Percentiles rank a stretch among this genome's conserved stretches.
Evolutionary conservation across 1,140 invertebrate genomes (phyloP).

Genomic region (Bathynomus jamesi): DNA sequence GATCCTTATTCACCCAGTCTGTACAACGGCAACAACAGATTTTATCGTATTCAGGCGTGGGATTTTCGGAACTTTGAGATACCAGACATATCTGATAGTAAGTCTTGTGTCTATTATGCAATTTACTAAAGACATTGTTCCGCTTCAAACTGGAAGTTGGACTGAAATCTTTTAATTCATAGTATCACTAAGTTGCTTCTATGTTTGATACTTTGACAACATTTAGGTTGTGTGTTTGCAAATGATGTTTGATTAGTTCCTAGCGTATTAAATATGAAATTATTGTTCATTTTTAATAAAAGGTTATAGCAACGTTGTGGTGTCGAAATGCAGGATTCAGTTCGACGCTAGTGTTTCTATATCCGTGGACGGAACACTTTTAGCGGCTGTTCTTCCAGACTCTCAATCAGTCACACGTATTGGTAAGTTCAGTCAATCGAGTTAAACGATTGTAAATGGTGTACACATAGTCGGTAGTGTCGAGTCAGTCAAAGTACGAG

Average conservation of each 20-base stretch:
- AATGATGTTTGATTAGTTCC: no score
- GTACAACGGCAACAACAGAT: conserved; percentile 29
- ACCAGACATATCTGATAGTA: conserved; percentile 66
- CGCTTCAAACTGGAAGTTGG: no score
- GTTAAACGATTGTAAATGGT: no score
- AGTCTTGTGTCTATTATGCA: conserved; percentile 37
- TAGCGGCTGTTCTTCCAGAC: conserved; percentile 64
- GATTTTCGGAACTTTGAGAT: conserved; percentile 62
- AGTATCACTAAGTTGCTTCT: no score
- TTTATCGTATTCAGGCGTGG: conserved; percentile 74
- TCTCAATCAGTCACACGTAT: conserved; percentile 53
- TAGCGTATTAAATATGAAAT: no score
- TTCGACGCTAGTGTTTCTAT: conserved; percentile 81
- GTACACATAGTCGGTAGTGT: no score
- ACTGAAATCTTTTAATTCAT: no score
- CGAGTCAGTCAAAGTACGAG: no score
- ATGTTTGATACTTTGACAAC: no score
- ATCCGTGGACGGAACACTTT: conserved; percentile 65
- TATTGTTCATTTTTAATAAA: conserved; percentile 37
- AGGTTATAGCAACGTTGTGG: conserved; percentile 68
- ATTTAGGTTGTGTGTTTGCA: no score
- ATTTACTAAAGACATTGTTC: no score
- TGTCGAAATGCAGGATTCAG: conserved; percentile 71
- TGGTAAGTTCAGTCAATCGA: conserved; percentile 56
- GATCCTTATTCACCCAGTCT: neutral